Conservation (phyloP, 1,140 invertebrate species). For the Zophobas morio region DNA sequence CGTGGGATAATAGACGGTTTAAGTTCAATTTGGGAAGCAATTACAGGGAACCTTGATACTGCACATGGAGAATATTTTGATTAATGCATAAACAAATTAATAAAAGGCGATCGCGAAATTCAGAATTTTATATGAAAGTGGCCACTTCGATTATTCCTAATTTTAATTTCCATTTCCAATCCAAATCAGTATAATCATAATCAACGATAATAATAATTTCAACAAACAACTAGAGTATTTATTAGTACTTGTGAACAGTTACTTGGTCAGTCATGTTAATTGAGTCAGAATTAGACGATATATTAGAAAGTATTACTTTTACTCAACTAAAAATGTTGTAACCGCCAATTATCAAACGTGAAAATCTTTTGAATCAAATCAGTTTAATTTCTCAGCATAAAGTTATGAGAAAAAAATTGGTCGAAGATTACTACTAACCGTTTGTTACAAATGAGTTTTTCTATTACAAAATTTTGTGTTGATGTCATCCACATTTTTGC, state of each 20-base stretch:
- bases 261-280: constrained; percentile 2
- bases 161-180: constrained; percentile 52
- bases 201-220: constrained; percentile 10
- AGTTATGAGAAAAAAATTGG: too few relatives aligned
- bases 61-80: constrained; percentile 55
- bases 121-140: constrained; percentile 52
- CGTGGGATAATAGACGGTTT: constrained; percentile 52
- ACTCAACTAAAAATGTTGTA: constrained; percentile 45
- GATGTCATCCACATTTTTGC: too few relatives aligned
- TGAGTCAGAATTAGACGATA: too few relatives aligned
- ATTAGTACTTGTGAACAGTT: constrained; percentile 12
- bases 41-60: constrained; percentile 54
- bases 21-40: constrained; percentile 51
- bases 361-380: constrained; percentile 26
- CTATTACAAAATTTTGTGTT: too few relatives aligned
- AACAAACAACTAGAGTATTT: not conserved
- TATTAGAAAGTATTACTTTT: constrained; percentile 6
- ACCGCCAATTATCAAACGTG: constrained; percentile 38
- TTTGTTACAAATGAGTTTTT: too few relatives aligned
- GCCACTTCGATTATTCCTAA: constrained; percentile 50
- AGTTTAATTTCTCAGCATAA: constrained; percentile 42
- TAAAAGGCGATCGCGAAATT: constrained; percentile 47
- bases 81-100: constrained; percentile 52
- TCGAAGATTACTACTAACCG: too few relatives aligned
- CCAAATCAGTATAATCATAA: constrained; percentile 17